phyloP scores from a whole-genome alignment of 2,797 vertebrate genomes.

The Hydrolagus colliei region DNA sequence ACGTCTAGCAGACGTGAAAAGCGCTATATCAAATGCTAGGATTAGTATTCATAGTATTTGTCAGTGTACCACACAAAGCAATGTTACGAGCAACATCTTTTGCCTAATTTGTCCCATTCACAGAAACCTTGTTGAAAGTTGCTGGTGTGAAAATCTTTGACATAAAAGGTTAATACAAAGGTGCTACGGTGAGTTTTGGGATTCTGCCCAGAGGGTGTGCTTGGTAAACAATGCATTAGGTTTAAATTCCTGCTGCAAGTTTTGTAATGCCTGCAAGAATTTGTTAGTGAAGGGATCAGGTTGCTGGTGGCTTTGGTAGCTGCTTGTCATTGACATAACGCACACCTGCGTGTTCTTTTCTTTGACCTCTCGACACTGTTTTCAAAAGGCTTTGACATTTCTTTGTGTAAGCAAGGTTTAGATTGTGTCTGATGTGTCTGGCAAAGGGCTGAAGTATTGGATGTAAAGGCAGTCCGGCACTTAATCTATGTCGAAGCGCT shows the following conservation, averaged over 20 bases:
- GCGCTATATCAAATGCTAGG: no score
- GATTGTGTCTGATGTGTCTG: constrained; percentile 33
- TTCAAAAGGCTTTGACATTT: constrained; percentile 53
- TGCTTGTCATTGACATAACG: constrained; percentile 53
- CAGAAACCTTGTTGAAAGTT: constrained; percentile 38
- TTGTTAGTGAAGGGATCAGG: constrained; percentile 59
- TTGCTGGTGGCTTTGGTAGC: constrained; percentile 63
- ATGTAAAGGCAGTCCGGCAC: not conserved
- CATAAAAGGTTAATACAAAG: not conserved
- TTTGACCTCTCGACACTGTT: constrained; percentile 50
- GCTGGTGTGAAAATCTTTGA: constrained; percentile 29
- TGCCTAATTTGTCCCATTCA: no score
- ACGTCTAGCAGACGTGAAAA: no score
- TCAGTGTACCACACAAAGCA: no score
- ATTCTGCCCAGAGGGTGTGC: constrained; percentile 36
- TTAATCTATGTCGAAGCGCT: constrained; percentile 13
- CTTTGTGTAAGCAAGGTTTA: constrained; percentile 44
- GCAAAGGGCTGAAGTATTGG: not conserved
- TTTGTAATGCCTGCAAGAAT: constrained; percentile 66
- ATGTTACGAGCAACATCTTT: no score
- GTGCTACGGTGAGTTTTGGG: not conserved
- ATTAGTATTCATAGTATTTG: no score
- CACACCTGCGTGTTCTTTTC: constrained; percentile 62
- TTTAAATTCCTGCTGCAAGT: constrained; percentile 52
- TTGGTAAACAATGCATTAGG: constrained; percentile 51